Evolutionary conservation across 2,888 invertebrate genomes (phyloP).

Genomic region (Andrena fulva): DNA sequence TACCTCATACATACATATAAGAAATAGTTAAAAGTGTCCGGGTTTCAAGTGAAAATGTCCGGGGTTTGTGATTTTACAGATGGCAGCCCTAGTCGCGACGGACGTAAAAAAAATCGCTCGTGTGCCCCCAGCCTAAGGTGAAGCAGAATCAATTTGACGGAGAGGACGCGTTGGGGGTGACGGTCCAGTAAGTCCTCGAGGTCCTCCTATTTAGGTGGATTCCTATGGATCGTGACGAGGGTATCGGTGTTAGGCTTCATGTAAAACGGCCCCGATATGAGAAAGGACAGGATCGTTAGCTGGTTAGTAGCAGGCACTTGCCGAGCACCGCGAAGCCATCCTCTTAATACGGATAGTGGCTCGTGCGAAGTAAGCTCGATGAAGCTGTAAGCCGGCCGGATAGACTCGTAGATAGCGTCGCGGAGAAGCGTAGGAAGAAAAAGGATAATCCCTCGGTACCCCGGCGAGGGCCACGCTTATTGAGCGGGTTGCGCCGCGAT

Average conservation of each 20-base stretch:
- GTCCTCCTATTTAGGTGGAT: no score
- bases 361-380: conserved; percentile 48
- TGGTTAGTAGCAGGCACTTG: conserved; percentile 18
- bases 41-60: no score
- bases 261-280: conserved; percentile 30
- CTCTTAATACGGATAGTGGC: conserved; percentile 32
- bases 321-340: conserved; percentile 18
- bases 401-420: conserved; percentile 61
- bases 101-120: no score
- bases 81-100: no score
- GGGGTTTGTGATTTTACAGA: no score
- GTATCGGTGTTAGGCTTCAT: conserved; percentile 15
- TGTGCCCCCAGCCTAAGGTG: not conserved
- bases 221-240: not conserved
- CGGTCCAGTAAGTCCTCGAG: not conserved
- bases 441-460: conserved; percentile 26
- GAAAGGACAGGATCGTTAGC: conserved; percentile 35
- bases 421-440: conserved; percentile 25
- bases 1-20: no score
- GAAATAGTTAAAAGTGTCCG: no score
- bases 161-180: not conserved
- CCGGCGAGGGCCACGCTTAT: conserved; percentile 49
- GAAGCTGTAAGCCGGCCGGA: conserved; percentile 57
- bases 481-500: conserved; percentile 30
- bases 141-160: not conserved